These are phyloP conservation scores for Charaxes varanes DNA, from an alignment of 1,140 invertebrate species.

Conservation along the genomic window DNA sequence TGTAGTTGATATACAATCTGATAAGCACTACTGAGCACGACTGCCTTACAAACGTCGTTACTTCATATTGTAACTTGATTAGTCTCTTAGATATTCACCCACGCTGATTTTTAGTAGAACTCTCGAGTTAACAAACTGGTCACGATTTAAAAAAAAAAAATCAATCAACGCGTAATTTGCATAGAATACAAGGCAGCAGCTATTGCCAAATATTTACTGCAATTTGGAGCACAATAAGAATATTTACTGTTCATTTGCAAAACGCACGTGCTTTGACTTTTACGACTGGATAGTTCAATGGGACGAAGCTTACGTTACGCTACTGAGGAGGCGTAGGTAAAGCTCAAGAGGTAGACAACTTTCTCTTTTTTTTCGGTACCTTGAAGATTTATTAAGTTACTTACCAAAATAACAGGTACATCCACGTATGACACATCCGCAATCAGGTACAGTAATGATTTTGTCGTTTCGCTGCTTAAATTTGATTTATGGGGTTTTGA, in stretches of 20 bases:
- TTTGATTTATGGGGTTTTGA: slow-evolving; percentile 3
- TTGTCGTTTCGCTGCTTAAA: not conserved
- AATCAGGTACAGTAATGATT: not conserved
- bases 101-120: slow-evolving; percentile 34
- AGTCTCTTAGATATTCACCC: slow-evolving; percentile 26
- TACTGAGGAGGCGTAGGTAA: slow-evolving; percentile 38
- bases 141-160: slow-evolving; percentile 16
- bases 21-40: slow-evolving; percentile 56
- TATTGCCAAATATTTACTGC: too few relatives aligned
- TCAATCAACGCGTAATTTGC: not conserved
- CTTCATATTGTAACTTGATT: slow-evolving; percentile 30
- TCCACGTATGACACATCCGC: not conserved
- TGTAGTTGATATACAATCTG: slow-evolving; percentile 59
- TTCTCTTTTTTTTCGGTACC: slow-evolving; percentile 51
- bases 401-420: not conserved
- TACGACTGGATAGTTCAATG: slow-evolving; percentile 21
- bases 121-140: slow-evolving; percentile 29
- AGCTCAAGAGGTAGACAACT: slow-evolving; percentile 55
- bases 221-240: too few relatives aligned
- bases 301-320: slow-evolving; percentile 20
- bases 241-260: slow-evolving; percentile 4
- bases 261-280: slow-evolving; percentile 14
- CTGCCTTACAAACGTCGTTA: slow-evolving; percentile 36
- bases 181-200: too few relatives aligned
- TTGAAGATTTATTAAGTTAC: slow-evolving; percentile 21